Percentiles rank a stretch among this genome's conserved stretches.
phyloP scores from a whole-genome alignment of 2,113 vertebrate genomes.

The Poeciliopsis retropinna region DNA sequence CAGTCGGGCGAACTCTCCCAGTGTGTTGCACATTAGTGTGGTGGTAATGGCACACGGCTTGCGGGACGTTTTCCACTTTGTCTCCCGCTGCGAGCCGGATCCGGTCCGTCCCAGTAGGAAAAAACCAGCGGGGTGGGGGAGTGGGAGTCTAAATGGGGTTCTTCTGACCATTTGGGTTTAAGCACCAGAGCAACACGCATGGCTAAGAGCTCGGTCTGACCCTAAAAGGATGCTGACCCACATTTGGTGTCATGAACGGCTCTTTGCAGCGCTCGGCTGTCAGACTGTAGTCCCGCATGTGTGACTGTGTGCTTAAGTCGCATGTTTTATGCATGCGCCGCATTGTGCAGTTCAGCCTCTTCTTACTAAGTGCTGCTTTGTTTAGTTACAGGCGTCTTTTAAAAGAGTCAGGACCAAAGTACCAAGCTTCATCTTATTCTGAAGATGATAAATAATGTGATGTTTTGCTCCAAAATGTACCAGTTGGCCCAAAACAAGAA shows the following conservation, averaged over 20 bases:
- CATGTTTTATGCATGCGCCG: slow-evolving; percentile 14
- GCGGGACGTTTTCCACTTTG: slow-evolving; percentile 21
- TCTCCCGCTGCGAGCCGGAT: slow-evolving; percentile 44
- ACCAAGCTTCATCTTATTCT: too few relatives aligned
- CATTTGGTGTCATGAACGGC: slow-evolving; percentile 46
- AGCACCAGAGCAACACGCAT: slow-evolving; percentile 19
- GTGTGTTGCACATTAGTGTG: slow-evolving; percentile 38
- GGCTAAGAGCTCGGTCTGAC: slow-evolving; percentile 40
- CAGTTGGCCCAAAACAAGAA: too few relatives aligned
- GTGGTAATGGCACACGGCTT: slow-evolving; percentile 16
- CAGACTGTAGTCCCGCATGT: neutral
- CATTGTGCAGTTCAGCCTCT: neutral
- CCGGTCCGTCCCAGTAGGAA: slow-evolving; percentile 30
- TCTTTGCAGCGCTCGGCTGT: slow-evolving; percentile 46
- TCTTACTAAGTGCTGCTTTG: neutral
- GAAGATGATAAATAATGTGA: too few relatives aligned
- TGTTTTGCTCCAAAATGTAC: too few relatives aligned
- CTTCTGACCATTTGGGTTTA: slow-evolving; percentile 44
- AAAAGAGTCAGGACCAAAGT: too few relatives aligned
- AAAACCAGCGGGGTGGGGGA: neutral
- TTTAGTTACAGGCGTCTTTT: neutral
- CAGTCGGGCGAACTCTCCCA: slow-evolving; percentile 27
- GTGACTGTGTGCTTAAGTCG: neutral
- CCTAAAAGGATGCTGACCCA: slow-evolving; percentile 69
- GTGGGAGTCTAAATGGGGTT: slow-evolving; percentile 12